phyloP scores from a whole-genome alignment of 2,797 vertebrate species.

The Limosa lapponica region DNA sequence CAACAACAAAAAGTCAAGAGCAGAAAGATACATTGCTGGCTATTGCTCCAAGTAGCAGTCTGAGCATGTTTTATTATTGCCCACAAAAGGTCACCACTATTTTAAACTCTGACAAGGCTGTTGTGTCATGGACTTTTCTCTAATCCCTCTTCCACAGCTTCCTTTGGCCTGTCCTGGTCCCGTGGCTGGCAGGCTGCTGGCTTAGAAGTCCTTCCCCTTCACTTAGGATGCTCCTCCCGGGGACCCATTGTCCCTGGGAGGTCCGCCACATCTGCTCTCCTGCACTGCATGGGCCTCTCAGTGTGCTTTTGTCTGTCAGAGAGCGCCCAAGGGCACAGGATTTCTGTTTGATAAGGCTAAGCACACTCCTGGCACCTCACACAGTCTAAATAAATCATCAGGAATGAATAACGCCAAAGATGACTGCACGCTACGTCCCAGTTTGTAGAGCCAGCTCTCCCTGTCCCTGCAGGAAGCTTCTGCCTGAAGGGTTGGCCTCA shows the following conservation, averaged over 20 bases:
- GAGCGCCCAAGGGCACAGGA: not conserved
- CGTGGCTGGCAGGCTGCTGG: not conserved
- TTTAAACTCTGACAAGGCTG: not conserved
- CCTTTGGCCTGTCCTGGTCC: not conserved
- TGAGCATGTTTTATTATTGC: not conserved
- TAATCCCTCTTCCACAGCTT: not conserved
- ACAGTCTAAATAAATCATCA: not conserved
- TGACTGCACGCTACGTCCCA: fast-evolving
- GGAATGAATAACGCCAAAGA: not conserved
- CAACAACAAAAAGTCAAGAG: conserved; percentile 47
- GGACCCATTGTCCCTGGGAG: not conserved
- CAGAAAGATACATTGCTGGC: not conserved
- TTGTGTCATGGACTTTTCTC: not conserved
- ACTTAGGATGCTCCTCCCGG: not conserved
- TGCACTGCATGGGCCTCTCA: not conserved
- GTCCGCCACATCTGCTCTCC: not conserved
- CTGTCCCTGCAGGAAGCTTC: not conserved
- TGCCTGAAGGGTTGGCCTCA: not conserved
- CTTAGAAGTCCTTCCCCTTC: not conserved
- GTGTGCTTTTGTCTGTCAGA: not conserved
- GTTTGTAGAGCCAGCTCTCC: not conserved
- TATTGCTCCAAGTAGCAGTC: not conserved
- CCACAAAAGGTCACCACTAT: not conserved
- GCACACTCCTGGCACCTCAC: not conserved
- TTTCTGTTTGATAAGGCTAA: not conserved